Conservation (phyloP, 2,113 vertebrate species). For the Orthochromis malagaraziensis region DNA sequence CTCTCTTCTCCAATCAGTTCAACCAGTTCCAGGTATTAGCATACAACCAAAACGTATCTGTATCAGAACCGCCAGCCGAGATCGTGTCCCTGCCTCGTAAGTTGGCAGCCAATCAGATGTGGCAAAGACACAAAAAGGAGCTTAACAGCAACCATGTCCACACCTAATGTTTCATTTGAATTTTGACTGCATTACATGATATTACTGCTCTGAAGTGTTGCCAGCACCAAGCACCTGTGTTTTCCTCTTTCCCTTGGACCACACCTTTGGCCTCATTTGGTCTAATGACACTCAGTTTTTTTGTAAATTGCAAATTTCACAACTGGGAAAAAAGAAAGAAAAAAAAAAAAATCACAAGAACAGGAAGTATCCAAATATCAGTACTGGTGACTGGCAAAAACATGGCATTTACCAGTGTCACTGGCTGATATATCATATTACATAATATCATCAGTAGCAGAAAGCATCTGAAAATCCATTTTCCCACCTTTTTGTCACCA, state of each 20-base stretch:
- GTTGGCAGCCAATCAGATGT: neutral
- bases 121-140: neutral
- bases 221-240: neutral
- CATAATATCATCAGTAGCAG: neutral
- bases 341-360: neutral
- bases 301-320: neutral
- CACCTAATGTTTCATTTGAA: neutral
- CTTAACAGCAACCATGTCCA: neutral
- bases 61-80: neutral
- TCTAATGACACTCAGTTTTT: neutral
- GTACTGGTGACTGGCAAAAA: neutral
- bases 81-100: neutral
- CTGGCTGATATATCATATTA: neutral
- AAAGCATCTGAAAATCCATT: neutral
- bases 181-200: neutral
- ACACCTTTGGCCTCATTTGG: neutral
- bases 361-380: neutral
- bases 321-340: neutral
- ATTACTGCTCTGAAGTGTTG: neutral
- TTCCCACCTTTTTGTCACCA: neutral
- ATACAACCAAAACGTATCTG: neutral
- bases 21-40: neutral
- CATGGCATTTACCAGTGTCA: neutral
- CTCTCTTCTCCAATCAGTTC: neutral
- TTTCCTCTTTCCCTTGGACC: neutral